Evolutionary conservation across 2,113 vertebrate genomes (phyloP).

Genomic region (Poecilia latipinna): DNA sequence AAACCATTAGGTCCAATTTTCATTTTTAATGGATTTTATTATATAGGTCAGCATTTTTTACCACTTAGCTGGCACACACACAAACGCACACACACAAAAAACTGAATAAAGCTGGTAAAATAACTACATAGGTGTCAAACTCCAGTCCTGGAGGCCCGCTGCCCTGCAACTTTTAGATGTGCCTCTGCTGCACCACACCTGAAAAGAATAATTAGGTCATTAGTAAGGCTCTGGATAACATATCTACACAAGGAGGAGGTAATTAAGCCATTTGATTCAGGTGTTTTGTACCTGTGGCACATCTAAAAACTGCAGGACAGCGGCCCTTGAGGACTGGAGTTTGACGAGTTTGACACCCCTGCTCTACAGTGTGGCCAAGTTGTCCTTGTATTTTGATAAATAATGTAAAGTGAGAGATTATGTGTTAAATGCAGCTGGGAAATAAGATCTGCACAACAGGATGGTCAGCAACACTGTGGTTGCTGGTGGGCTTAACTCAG

Average conservation of each 20-base stretch:
- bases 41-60: not conserved
- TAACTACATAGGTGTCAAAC: not conserved
- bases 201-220: too few relatives aligned
- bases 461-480: not conserved
- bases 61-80: not conserved
- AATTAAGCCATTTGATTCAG: too few relatives aligned
- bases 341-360: too few relatives aligned
- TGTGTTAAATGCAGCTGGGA: not conserved
- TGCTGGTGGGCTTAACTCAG: not conserved
- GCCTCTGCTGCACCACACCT: too few relatives aligned
- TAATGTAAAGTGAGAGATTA: not conserved
- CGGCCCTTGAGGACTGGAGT: too few relatives aligned
- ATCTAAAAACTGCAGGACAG: too few relatives aligned
- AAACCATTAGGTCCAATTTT: not conserved
- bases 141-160: too few relatives aligned
- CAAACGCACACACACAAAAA: too few relatives aligned
- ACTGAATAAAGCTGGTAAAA: not conserved
- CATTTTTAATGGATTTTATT: not conserved
- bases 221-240: too few relatives aligned
- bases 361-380: not conserved
- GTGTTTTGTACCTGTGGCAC: too few relatives aligned
- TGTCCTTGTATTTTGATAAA: not conserved
- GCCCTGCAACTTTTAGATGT: too few relatives aligned
- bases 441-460: not conserved
- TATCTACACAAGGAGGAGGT: too few relatives aligned